Percentiles rank a stretch among this genome's conserved stretches.
These are phyloP conservation scores for Turdus rufiventris DNA, from an alignment of 2,113 vertebrate genomes.

Conservation along the genomic window DNA sequence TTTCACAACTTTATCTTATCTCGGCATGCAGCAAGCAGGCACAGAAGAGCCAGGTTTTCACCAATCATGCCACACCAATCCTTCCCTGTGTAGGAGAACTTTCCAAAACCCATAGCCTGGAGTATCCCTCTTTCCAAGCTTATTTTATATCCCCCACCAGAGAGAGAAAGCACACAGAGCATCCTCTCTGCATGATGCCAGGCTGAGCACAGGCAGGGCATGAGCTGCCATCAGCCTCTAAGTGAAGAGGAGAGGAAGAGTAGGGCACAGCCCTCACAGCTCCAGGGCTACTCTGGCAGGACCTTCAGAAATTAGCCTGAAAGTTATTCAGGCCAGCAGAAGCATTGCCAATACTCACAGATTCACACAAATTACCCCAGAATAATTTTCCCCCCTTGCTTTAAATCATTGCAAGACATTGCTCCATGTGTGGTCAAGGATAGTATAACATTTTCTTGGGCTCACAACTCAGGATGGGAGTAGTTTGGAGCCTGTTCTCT, in stretches of 20 bases:
- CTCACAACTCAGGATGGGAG: neutral
- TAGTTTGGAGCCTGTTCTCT: neutral
- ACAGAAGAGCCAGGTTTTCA: neutral
- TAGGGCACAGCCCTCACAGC: rapidly evolving
- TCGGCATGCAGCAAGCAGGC: rapidly evolving
- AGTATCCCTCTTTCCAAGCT: neutral
- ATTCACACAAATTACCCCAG: neutral
- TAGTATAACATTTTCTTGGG: neutral
- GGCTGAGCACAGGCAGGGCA: neutral
- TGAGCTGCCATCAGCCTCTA: neutral
- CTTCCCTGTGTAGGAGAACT: neutral
- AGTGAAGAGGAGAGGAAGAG: neutral
- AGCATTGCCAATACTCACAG: neutral
- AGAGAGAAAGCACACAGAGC: neutral
- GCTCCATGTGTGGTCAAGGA: neutral
- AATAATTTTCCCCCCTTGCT: neutral
- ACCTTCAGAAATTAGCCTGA: neutral
- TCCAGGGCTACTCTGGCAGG: neutral
- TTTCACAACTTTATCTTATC: neutral
- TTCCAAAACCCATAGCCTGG: neutral
- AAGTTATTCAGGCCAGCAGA: neutral
- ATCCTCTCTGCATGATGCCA: rapidly evolving
- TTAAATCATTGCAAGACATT: neutral
- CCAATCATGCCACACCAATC: neutral
- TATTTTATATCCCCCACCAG: neutral